Base-by-base conservation (phyloP, 2,888 invertebrate genomes). In the Amphipyra berbera region DNA sequence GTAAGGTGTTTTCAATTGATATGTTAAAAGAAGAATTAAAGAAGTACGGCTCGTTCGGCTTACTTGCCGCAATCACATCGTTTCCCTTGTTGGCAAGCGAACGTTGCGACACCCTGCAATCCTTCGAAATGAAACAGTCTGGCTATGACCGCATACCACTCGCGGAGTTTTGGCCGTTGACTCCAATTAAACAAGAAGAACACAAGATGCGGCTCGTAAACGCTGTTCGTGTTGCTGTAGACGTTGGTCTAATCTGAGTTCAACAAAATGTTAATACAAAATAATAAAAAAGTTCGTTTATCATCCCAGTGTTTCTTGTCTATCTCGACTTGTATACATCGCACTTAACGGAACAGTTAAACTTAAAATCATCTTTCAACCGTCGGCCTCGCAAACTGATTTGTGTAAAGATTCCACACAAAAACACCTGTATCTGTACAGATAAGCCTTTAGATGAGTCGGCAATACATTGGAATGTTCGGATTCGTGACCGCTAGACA, bases 401-500 rank as follows among this genome's bases (percentile, higher is more conserved):
- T 88, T 87, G 85, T 88, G 81, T 79, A 85, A 81, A 85, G 82
- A 85, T 84, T 82, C 82, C 60, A 79, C 66, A 87, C 78, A 87
- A 87, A 87, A 89, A 85, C 90, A 90, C 88, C 89, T 90, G 87
- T 90, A 86, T 85, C 84, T 85, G 68, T 76, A 78, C 73, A 76
- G 71, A 86, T 78, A 79, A 88, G 85, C 83, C 77, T 76, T 80
- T 81, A 82, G 87, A 90, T 91, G 92, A 91, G 88, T 91, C 88
- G 89, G 83, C 89, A 87, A 78, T 85, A 82, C 83, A 74, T 83
- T 59, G 92, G 90, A 91, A 91, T 91, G 89, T 84, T 77, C 75
- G 81, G 80, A 80, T 85, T 90, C 91, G 91, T 91, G 91, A 90
- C 88, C 83, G 86, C 81, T 84, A 81, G 81, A 83, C 84, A 84